Conservation (phyloP, 2,113 vertebrate species). For the Hipposideros armiger region DNA sequence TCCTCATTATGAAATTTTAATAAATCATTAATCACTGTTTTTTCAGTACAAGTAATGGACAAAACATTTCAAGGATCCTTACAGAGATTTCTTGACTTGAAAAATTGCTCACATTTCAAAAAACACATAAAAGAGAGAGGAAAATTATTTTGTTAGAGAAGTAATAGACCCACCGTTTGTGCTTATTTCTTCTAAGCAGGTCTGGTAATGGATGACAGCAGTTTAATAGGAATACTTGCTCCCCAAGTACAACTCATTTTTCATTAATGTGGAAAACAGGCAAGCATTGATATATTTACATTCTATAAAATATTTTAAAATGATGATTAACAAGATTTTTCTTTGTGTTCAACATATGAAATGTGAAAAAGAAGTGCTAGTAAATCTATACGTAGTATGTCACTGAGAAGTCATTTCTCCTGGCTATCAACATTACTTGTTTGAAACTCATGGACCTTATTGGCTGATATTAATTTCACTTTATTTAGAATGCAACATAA, state of each 20-base stretch:
- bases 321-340: conserved; percentile 81
- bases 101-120: conserved; percentile 79
- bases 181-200: conserved; percentile 82
- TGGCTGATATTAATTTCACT: not conserved
- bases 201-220: conserved; percentile 83
- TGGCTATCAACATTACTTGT: not conserved
- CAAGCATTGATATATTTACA: conserved; percentile 76
- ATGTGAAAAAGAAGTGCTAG: conserved; percentile 74
- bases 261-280: conserved; percentile 74
- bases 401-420: conserved; percentile 18
- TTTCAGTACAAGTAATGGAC: conserved; percentile 75
- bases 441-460: conserved; percentile 4
- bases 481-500: not conserved
- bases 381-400: conserved; percentile 15
- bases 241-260: conserved; percentile 82
- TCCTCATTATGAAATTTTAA: conserved; percentile 82
- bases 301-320: conserved; percentile 80
- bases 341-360: conserved; percentile 73
- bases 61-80: conserved; percentile 77
- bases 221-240: conserved; percentile 80
- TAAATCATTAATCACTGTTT: conserved; percentile 77
- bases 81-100: conserved; percentile 77
- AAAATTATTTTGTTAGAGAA: conserved; percentile 84
- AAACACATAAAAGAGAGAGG: conserved; percentile 67
- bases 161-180: conserved; percentile 89